A percentile compares a stretch with the other conserved stretches of the same genome.
Evolutionary conservation across 35 echinoderm and acorn worm genomes (phyloP).

Genomic region (Holothuria glaberrima): DNA sequence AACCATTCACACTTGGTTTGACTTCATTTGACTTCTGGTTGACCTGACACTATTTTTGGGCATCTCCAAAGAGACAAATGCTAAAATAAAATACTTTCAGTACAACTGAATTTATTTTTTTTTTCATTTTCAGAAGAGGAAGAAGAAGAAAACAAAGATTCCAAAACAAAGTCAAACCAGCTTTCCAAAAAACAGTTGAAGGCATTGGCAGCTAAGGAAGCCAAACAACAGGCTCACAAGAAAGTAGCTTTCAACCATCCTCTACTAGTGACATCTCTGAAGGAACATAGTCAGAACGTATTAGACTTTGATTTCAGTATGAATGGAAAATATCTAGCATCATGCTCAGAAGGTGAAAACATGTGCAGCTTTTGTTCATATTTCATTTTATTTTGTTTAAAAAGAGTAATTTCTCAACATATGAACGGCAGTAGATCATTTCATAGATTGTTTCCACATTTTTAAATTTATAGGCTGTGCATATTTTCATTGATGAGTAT

Average conservation of each 20-base stretch:
- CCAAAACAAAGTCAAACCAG: slow-evolving; percentile 63
- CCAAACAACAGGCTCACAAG: slow-evolving; percentile 59
- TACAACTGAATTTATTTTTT: too few relatives aligned
- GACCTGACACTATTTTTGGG: too few relatives aligned
- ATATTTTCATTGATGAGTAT: too few relatives aligned
- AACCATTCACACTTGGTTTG: too few relatives aligned
- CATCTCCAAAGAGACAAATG: too few relatives aligned
- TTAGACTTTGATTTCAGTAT: slow-evolving; percentile 96
- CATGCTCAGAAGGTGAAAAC: slow-evolving; percentile 90
- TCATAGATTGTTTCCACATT: background rate
- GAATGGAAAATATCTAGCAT: slow-evolving; percentile 98
- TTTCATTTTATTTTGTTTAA: background rate
- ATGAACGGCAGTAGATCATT: too few relatives aligned
- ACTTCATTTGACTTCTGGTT: too few relatives aligned
- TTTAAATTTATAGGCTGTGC: background rate
- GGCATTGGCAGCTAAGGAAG: slow-evolving; percentile 27
- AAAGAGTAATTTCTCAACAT: too few relatives aligned
- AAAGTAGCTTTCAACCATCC: slow-evolving; percentile 66
- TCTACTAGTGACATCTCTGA: slow-evolving; percentile 71
- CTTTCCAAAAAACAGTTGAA: slow-evolving; percentile 61
- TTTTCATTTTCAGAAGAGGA: slow-evolving; percentile 30
- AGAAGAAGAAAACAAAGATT: slow-evolving; percentile 58
- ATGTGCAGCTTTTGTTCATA: background rate
- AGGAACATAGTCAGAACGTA: slow-evolving; percentile 79
- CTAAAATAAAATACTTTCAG: too few relatives aligned